Conservation (phyloP, 2,113 vertebrate species). For the Sylvietta virens region DNA sequence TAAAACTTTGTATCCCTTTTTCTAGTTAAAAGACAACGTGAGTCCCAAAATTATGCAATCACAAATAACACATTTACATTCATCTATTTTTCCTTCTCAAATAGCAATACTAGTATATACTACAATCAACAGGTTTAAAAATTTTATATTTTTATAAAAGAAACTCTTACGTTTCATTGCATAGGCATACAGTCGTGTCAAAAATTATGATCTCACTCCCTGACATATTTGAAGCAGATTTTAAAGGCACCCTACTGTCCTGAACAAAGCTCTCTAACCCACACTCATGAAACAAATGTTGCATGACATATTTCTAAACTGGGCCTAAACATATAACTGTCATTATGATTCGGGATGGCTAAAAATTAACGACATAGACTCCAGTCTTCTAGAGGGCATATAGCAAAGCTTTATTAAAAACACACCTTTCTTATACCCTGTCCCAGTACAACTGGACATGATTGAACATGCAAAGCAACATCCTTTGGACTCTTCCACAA, state of each 20-base stretch:
- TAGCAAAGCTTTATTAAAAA: no score
- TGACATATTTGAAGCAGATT: background rate
- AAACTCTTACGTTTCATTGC: background rate
- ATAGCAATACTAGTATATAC: background rate
- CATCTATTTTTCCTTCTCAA: background rate
- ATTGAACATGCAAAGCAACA: no score
- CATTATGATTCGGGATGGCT: no score
- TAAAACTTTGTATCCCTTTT: background rate
- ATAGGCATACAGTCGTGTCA: background rate
- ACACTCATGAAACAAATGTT: background rate
- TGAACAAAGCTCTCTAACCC: background rate
- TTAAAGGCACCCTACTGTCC: background rate
- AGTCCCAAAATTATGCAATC: background rate
- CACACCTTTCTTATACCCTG: no score
- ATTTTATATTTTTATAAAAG: background rate
- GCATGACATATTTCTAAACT: background rate
- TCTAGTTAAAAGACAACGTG: background rate
- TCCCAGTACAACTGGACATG: no score
- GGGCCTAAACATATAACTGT: no score
- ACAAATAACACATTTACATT: background rate
- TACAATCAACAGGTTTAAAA: background rate
- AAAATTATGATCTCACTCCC: background rate
- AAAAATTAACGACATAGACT: no score
- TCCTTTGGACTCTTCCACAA: no score
- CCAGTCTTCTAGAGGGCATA: no score